phyloP scores from a whole-genome alignment of 2,797 vertebrate genomes.

The Tolypeutes matacus region DNA sequence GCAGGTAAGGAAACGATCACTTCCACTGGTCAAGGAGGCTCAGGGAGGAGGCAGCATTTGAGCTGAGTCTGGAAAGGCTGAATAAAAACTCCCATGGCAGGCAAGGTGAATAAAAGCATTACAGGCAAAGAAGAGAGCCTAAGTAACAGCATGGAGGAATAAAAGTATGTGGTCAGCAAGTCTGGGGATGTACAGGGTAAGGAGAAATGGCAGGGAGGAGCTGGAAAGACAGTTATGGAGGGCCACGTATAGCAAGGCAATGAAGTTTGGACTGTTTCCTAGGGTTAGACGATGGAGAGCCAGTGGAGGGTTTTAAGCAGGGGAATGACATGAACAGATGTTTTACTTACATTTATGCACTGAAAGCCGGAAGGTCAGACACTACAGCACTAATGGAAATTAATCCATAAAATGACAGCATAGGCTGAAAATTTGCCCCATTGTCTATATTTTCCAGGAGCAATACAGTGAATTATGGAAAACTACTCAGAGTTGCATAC shows the following conservation, averaged over 20 bases:
- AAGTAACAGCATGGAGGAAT: neutral
- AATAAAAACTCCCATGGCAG: neutral
- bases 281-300: neutral
- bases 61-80: neutral
- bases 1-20: neutral
- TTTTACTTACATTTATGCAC: slow-evolving; percentile 75
- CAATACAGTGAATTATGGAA: slow-evolving; percentile 67
- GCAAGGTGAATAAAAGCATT: neutral
- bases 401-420: slow-evolving; percentile 81
- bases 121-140: neutral
- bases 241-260: neutral
- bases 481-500: slow-evolving; percentile 43
- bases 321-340: slow-evolving; percentile 76
- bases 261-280: slow-evolving; percentile 51
- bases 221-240: neutral
- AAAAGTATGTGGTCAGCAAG: neutral
- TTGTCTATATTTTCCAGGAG: slow-evolving; percentile 76
- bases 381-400: slow-evolving; percentile 72
- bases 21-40: neutral
- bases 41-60: neutral
- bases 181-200: neutral
- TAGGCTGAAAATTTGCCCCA: slow-evolving; percentile 71
- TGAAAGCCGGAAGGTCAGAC: slow-evolving; percentile 67
- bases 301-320: no score
- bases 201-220: neutral